Evolutionary conservation across 2,888 invertebrate genomes (phyloP).

Genomic region (Pachycephus smyrnensis): DNA sequence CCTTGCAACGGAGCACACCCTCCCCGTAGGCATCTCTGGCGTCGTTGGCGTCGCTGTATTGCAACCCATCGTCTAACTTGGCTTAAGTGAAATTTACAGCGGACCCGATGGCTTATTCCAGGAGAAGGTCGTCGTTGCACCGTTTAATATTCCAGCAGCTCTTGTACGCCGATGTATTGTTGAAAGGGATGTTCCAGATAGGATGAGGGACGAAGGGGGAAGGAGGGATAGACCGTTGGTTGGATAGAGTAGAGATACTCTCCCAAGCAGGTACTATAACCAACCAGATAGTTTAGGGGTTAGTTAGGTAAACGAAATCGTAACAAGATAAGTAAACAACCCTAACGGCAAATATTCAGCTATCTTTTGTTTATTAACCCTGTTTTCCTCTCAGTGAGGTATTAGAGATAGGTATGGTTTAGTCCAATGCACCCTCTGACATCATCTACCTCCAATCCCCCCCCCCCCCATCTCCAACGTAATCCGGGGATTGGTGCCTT

Average conservation of each 20-base stretch:
- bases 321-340: neutral
- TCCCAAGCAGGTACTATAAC: neutral
- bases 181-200: neutral
- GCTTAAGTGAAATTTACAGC: constrained; percentile 61
- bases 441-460: neutral
- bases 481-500: neutral
- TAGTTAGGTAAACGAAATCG: neutral
- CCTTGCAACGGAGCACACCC: constrained; percentile 21
- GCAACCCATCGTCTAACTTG: constrained; percentile 43
- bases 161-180: neutral
- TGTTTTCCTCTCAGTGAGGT: neutral
- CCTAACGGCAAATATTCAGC: neutral
- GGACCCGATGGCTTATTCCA: constrained; percentile 44
- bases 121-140: constrained; percentile 18
- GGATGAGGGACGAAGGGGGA: neutral
- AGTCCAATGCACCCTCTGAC: neutral
- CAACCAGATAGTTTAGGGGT: neutral
- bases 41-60: neutral
- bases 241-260: neutral
- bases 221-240: neutral
- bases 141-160: constrained; percentile 50
- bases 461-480: neutral
- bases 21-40: constrained; percentile 34
- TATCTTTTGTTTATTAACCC: neutral
- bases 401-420: neutral